A percentile compares a stretch with the other conserved stretches of the same genome.
Conservation (phyloP, 1,140 invertebrate genomes). For the Chrysoperla carnea region DNA sequence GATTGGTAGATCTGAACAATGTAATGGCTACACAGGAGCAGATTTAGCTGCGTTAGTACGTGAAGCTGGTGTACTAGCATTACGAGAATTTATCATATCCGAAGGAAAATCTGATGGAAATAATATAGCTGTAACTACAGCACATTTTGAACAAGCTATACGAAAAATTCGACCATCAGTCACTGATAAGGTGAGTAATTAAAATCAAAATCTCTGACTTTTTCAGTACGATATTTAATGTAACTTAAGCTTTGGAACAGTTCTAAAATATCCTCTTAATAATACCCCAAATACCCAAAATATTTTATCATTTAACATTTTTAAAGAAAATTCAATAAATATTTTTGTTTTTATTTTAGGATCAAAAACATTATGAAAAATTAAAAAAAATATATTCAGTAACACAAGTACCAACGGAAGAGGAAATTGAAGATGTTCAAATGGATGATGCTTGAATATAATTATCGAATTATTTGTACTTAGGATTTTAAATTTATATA, state of each 20-base stretch:
- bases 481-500: too few relatives aligned
- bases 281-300: too few relatives aligned
- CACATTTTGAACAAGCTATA: constrained; percentile 40
- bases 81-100: constrained; percentile 43
- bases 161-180: constrained; percentile 66
- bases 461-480: neutral
- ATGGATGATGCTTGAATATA: constrained; percentile 18
- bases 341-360: constrained; percentile 6
- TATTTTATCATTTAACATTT: neutral
- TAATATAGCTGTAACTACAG: constrained; percentile 24
- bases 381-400: constrained; percentile 16
- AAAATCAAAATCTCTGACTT: too few relatives aligned
- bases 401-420: constrained; percentile 11
- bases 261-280: neutral
- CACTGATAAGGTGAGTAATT: constrained; percentile 40
- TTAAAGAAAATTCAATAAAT: neutral
- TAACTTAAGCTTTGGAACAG: neutral
- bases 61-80: constrained; percentile 60
- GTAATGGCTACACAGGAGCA: constrained; percentile 76
- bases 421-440: constrained; percentile 11
- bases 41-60: constrained; percentile 76
- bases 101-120: constrained; percentile 11
- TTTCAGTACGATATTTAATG: neutral
- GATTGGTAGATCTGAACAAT: constrained; percentile 41
- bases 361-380: constrained; percentile 20